Conservation (phyloP, 1,140 invertebrate genomes). For the Drosophila hydei region DNA sequence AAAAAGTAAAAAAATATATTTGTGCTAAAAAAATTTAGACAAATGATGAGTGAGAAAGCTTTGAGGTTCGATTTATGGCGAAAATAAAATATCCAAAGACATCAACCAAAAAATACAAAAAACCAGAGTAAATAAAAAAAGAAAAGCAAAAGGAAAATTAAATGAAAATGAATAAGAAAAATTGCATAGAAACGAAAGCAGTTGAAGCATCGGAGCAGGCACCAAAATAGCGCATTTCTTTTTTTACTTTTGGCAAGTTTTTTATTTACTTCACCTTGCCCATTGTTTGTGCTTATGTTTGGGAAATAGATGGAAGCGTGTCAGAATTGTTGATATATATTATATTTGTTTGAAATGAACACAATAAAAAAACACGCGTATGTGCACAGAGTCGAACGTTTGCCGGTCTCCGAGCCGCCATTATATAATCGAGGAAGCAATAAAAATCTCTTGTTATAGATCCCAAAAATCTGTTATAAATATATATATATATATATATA, state of each 20-base stretch:
- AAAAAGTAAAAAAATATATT: slow-evolving; percentile 48
- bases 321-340: slow-evolving; percentile 72
- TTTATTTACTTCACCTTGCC: slow-evolving; percentile 61
- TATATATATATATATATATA: too few relatives aligned
- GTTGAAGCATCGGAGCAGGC: slow-evolving; percentile 40
- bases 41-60: slow-evolving; percentile 78
- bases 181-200: slow-evolving; percentile 61
- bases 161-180: slow-evolving; percentile 3
- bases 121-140: slow-evolving; percentile 43
- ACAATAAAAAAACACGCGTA: slow-evolving; percentile 27
- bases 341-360: slow-evolving; percentile 64
- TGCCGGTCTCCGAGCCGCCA: slow-evolving; percentile 40
- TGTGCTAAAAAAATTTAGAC: slow-evolving; percentile 68
- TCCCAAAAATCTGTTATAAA: slow-evolving; percentile 9
- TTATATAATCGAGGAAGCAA: slow-evolving; percentile 68
- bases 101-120: slow-evolving; percentile 31
- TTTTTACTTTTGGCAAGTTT: slow-evolving; percentile 49
- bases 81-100: slow-evolving; percentile 74
- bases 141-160: slow-evolving; percentile 5
- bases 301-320: slow-evolving; percentile 65
- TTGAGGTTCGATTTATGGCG: slow-evolving; percentile 74
- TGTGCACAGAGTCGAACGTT: slow-evolving; percentile 63
- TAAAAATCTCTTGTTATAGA: slow-evolving; percentile 72
- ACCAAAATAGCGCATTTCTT: slow-evolving; percentile 62
- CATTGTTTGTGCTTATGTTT: slow-evolving; percentile 38